A percentile compares a stretch with the other conserved stretches of the same genome.
Conservation (phyloP, 2,888 invertebrate species). For the Lasioglossum pauxillum region DNA sequence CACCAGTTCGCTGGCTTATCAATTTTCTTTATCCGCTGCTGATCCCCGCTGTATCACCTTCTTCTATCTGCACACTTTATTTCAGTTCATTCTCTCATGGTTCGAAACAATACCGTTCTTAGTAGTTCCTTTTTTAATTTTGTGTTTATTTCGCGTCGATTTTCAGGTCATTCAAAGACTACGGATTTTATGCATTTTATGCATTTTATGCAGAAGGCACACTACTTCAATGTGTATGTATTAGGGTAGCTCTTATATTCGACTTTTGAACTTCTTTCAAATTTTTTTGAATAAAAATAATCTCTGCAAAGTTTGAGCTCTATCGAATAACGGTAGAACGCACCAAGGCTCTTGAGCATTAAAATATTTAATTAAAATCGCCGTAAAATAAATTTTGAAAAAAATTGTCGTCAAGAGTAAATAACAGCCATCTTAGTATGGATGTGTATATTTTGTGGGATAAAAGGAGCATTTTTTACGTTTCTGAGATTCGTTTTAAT, state of each 20-base stretch:
- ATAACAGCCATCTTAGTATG: too few species aligned
- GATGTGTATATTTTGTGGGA: too few species aligned
- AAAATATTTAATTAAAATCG: too few species aligned
- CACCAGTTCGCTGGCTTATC: neutral
- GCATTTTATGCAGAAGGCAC: neutral
- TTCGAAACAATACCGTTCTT: neutral
- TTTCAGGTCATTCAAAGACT: neutral
- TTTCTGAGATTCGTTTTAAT: neutral
- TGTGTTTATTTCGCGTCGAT: neutral
- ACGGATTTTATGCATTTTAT: neutral
- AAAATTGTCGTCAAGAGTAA: too few species aligned
- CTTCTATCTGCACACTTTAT: neutral
- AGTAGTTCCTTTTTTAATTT: neutral
- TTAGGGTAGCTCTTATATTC: too few species aligned
- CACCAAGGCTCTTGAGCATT: too few species aligned
- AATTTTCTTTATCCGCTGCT: neutral
- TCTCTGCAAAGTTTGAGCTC: too few species aligned
- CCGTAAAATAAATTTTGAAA: too few species aligned
- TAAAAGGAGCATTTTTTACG: neutral
- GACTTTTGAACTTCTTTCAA: too few species aligned
- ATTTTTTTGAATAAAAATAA: too few species aligned
- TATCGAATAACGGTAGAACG: too few species aligned
- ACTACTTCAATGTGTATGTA: too few species aligned
- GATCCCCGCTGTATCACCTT: neutral
- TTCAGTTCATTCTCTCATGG: neutral